These are phyloP conservation scores for Carlito syrichta DNA, from an alignment of 2,113 vertebrate species.

Conservation along the genomic window DNA sequence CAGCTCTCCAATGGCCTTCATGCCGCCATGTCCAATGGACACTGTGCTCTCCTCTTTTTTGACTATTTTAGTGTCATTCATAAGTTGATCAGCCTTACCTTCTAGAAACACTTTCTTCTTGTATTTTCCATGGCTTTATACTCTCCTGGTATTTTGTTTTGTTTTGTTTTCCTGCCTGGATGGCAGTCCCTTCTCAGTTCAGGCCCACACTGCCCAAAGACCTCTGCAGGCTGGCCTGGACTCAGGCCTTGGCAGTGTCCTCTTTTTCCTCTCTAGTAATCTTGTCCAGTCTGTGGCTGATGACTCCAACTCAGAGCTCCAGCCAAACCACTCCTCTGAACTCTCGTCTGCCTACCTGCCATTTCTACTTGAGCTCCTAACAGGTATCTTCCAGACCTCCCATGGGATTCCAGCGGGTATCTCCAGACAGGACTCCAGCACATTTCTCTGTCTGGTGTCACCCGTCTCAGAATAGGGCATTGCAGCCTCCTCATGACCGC, in stretches of 20 bases:
- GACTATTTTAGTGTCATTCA: neutral
- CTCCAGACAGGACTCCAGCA: neutral
- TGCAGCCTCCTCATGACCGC: neutral
- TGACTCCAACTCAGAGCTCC: neutral
- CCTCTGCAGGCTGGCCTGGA: neutral
- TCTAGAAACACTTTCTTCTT: neutral
- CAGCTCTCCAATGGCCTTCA: neutral
- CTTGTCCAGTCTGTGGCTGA: neutral
- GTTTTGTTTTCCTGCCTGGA: neutral
- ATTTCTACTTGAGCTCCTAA: neutral
- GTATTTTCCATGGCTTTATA: neutral
- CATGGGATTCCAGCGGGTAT: neutral
- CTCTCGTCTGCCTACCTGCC: neutral
- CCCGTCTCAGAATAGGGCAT: neutral
- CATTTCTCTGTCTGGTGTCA: neutral
- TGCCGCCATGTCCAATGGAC: accelerated
- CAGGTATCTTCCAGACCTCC: neutral
- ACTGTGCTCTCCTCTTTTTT: neutral
- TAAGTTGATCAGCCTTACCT: neutral
- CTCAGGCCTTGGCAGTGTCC: neutral
- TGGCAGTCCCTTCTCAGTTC: neutral
- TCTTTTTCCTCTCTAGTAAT: neutral
- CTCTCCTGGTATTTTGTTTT: too few species aligned
- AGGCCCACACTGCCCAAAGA: neutral
- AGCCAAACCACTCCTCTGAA: neutral